phyloP scores from a whole-genome alignment of 92 coral and sea anemone species.

The Bergia puertoricense region DNA sequence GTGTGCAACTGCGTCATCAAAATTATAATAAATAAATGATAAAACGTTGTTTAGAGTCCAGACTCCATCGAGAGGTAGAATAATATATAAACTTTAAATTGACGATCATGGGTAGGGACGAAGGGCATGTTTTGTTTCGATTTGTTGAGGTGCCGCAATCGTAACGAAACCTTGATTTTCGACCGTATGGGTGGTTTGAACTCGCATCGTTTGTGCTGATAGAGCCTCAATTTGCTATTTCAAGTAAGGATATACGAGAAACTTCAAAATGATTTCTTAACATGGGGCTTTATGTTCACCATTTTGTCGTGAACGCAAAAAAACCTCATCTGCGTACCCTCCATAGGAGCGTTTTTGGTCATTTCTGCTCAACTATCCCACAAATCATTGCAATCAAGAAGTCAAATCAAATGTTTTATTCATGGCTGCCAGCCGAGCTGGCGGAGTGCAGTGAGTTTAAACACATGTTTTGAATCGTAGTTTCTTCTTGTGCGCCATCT shows the following conservation, averaged over 20 bases:
- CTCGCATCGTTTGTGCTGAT: no score
- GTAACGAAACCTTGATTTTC: background rate
- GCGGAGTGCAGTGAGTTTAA: background rate
- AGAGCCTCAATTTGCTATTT: background rate
- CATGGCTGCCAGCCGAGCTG: background rate
- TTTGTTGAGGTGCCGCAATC: background rate
- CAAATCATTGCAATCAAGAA: background rate
- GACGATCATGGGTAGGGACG: background rate
- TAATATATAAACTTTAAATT: background rate
- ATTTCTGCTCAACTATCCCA: background rate
- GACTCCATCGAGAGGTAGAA: background rate
- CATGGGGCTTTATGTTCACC: background rate
- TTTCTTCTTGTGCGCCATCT: conserved; percentile 7
- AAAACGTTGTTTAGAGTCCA: background rate
- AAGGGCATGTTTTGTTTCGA: background rate
- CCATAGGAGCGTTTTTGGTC: conserved; percentile 1
- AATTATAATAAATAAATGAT: no score
- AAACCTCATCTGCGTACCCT: conserved; percentile 13
- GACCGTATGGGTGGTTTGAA: background rate
- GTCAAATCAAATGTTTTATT: background rate
- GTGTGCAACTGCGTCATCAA: no score
- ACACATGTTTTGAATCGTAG: background rate
- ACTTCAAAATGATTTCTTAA: background rate
- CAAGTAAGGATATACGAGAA: background rate
- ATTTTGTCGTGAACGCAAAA: background rate